Conservation (phyloP, 2,797 vertebrate genomes). For the Spinus olivaceus region DNA sequence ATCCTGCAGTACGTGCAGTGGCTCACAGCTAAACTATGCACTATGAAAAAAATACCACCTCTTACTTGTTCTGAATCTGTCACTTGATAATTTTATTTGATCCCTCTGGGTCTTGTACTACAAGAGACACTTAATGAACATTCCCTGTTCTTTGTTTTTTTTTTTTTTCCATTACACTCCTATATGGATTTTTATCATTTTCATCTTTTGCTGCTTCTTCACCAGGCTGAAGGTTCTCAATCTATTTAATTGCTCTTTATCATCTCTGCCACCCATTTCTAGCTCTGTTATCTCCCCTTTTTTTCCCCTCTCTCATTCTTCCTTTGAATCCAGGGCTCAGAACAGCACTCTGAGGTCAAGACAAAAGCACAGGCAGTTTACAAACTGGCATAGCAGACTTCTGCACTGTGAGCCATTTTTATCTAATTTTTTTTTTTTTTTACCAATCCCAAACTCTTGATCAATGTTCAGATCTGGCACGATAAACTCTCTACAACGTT, state of each 20-base stretch:
- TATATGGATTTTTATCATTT: not conserved
- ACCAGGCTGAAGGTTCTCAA: not conserved
- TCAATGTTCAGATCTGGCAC: not conserved
- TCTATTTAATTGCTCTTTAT: constrained; percentile 28
- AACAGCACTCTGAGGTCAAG: not conserved
- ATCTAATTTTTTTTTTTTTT: not conserved
- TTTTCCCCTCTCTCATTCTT: not conserved
- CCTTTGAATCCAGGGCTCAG: not conserved
- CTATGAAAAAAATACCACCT: not conserved
- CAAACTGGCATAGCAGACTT: not conserved
- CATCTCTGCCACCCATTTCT: not conserved
- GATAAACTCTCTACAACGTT: not conserved
- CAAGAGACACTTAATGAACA: constrained; percentile 24
- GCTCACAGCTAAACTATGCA: not conserved
- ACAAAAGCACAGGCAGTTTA: not conserved
- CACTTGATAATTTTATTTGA: constrained; percentile 22
- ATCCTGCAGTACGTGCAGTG: not conserved
- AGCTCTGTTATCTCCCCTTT: not conserved
- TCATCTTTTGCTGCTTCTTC: not conserved
- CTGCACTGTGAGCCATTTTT: not conserved
- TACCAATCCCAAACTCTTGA: not conserved
- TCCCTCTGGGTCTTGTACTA: constrained; percentile 15
- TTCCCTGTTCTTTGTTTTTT: not conserved
- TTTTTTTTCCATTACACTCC: not conserved
- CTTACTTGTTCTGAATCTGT: not conserved